phyloP scores from a whole-genome alignment of 2,113 vertebrate species.

The Pleuronectes platessa region DNA sequence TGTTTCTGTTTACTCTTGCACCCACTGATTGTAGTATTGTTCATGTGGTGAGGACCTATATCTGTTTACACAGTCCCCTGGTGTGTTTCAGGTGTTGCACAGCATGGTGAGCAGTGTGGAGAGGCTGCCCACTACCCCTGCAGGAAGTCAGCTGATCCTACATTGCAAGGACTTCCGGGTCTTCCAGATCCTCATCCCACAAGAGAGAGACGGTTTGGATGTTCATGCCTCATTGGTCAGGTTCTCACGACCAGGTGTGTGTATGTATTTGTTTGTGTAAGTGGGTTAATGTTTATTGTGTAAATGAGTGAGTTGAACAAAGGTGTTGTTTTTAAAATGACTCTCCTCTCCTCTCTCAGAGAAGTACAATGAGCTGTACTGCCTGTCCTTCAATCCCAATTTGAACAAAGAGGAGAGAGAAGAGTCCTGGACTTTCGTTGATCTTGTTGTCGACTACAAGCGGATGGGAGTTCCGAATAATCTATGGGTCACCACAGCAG shows the following conservation, averaged over 20 bases:
- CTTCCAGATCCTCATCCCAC: slow-evolving; percentile 89
- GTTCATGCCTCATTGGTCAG: slow-evolving; percentile 89
- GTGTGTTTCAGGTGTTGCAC: slow-evolving; percentile 88
- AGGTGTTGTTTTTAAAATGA: not conserved
- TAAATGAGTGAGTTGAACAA: not conserved
- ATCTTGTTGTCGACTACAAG: slow-evolving; percentile 87
- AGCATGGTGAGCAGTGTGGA: slow-evolving; percentile 92
- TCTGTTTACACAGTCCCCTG: not conserved
- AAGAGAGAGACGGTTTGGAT: slow-evolving; percentile 92
- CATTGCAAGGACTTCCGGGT: slow-evolving; percentile 95
- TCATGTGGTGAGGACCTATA: not conserved
- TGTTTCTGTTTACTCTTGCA: no score
- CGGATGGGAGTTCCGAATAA: slow-evolving; percentile 93
- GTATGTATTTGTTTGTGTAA: slow-evolving; percentile 38
- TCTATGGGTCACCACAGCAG: slow-evolving; percentile 90
- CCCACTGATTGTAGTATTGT: no score
- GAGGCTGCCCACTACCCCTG: slow-evolving; percentile 86
- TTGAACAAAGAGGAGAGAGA: slow-evolving; percentile 90
- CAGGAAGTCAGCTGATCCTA: slow-evolving; percentile 90
- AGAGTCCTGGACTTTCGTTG: slow-evolving; percentile 90
- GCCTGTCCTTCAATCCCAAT: slow-evolving; percentile 95
- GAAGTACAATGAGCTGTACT: slow-evolving; percentile 94
- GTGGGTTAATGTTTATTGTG: not conserved
- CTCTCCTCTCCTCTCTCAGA: slow-evolving; percentile 75
- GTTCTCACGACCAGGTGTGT: slow-evolving; percentile 91